Percentiles rank a stretch among this genome's conserved stretches.
These are phyloP conservation scores for Limnodromus scolopaceus DNA, from an alignment of 2,797 vertebrate species.

Conservation along the genomic window DNA sequence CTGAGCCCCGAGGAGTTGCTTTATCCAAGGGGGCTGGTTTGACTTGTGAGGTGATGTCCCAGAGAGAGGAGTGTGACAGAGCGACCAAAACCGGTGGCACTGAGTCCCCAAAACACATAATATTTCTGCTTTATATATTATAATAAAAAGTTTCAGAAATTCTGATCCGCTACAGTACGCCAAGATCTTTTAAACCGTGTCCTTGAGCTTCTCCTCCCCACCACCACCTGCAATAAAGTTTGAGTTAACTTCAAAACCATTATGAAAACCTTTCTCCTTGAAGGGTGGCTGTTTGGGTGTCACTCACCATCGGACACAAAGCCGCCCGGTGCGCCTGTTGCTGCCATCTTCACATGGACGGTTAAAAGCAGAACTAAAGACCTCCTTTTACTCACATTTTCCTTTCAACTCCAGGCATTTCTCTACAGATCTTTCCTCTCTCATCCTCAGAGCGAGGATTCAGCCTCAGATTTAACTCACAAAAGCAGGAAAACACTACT, in stretches of 20 bases:
- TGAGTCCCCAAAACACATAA: neutral
- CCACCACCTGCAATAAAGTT: neutral
- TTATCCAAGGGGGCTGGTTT: neutral
- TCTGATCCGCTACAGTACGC: neutral
- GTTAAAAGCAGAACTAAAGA: neutral
- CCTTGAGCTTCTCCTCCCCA: neutral
- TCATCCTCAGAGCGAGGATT: neutral
- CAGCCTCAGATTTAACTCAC: neutral
- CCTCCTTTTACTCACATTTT: neutral
- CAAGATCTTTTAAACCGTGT: neutral
- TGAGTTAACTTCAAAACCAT: neutral
- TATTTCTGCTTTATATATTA: too few species aligned
- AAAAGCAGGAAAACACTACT: neutral
- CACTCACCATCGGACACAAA: neutral
- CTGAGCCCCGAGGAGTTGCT: neutral
- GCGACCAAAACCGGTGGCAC: neutral
- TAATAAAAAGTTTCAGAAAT: neutral
- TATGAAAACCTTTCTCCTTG: neutral
- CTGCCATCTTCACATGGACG: neutral
- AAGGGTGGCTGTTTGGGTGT: neutral
- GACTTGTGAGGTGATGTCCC: neutral
- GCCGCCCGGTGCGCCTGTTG: neutral
- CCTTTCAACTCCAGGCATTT: neutral
- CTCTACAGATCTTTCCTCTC: neutral
- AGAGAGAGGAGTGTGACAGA: neutral